phyloP scores from a whole-genome alignment of 92 coral and sea anemone species.

The Palythoa caribaeorum region DNA sequence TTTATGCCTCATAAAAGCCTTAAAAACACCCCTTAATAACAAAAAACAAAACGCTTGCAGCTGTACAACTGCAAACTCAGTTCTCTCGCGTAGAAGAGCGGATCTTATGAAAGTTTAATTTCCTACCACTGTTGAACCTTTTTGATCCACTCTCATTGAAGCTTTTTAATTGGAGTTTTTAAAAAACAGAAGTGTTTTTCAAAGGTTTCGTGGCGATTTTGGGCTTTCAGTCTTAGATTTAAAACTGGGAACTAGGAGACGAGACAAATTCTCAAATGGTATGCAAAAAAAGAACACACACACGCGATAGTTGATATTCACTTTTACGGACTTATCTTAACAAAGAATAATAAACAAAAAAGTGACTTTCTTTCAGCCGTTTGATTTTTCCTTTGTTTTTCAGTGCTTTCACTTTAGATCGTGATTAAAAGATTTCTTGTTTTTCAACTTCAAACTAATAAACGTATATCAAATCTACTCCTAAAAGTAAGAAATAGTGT shows the following conservation, averaged over 20 bases:
- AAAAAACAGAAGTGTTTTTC: constrained; percentile 5
- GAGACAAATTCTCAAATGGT: constrained; percentile 37
- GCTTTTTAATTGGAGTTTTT: constrained; percentile 7
- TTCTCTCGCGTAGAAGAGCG: constrained; percentile 40
- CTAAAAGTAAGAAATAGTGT: constrained; percentile 33
- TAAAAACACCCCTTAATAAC: constrained; percentile 50
- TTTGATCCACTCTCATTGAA: constrained; percentile 29
- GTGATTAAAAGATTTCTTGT: constrained; percentile 3
- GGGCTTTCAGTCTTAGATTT: constrained; percentile 6
- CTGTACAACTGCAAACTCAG: constrained; percentile 33
- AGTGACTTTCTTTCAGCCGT: constrained; percentile 32
- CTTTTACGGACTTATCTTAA: constrained; percentile 45
- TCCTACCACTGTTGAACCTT: constrained; percentile 43
- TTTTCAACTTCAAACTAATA: not conserved
- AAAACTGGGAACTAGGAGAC: constrained; percentile 41
- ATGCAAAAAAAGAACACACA: constrained; percentile 51
- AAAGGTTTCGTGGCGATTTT: constrained; percentile 11
- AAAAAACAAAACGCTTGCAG: constrained; percentile 49
- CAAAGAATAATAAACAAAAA: constrained; percentile 49
- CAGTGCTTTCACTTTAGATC: not conserved
- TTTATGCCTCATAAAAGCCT: constrained; percentile 40
- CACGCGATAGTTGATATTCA: constrained; percentile 39
- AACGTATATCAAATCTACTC: constrained; percentile 14
- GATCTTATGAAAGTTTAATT: constrained; percentile 77
- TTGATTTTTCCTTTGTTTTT: constrained; percentile 16